phyloP scores from a whole-genome alignment of 2,888 invertebrate species.

The Dichetophora obliterata region DNA sequence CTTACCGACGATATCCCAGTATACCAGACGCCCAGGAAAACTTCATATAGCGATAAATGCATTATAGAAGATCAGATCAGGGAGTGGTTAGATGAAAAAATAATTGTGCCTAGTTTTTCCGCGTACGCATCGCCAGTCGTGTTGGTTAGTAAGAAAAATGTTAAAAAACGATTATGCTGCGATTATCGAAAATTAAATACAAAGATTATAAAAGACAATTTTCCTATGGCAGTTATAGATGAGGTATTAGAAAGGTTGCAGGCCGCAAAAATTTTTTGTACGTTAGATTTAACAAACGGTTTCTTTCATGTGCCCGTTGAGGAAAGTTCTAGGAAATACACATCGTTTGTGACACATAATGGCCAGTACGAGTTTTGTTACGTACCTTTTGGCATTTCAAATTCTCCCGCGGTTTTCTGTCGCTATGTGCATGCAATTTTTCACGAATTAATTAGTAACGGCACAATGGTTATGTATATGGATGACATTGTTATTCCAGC shows the following conservation, averaged over 20 bases:
- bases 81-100: slow-evolving; percentile 28
- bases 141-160: slow-evolving; percentile 42
- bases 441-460: not conserved
- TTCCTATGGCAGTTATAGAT: slow-evolving; percentile 42
- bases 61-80: slow-evolving; percentile 20
- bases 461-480: slow-evolving; percentile 37
- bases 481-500: slow-evolving; percentile 42
- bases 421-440: not conserved
- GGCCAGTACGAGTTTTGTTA: too few relatives aligned
- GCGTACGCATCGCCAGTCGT: slow-evolving; percentile 42
- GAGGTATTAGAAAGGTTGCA: slow-evolving; percentile 39
- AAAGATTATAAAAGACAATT: slow-evolving; percentile 46
- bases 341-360: too few relatives aligned
- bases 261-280: slow-evolving; percentile 5
- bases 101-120: slow-evolving; percentile 19
- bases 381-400: too few relatives aligned
- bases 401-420: too few relatives aligned
- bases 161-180: slow-evolving; percentile 41
- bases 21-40: slow-evolving; percentile 21
- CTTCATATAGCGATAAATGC: slow-evolving; percentile 20
- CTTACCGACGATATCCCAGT: slow-evolving; percentile 30
- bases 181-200: slow-evolving; percentile 46
- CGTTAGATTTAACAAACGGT: slow-evolving; percentile 43
- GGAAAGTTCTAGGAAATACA: slow-evolving; percentile 28
- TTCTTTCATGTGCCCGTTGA: slow-evolving; percentile 45